Evolutionary conservation across 2,797 vertebrate genomes (phyloP).

Genomic region (Valencia hispanica): DNA sequence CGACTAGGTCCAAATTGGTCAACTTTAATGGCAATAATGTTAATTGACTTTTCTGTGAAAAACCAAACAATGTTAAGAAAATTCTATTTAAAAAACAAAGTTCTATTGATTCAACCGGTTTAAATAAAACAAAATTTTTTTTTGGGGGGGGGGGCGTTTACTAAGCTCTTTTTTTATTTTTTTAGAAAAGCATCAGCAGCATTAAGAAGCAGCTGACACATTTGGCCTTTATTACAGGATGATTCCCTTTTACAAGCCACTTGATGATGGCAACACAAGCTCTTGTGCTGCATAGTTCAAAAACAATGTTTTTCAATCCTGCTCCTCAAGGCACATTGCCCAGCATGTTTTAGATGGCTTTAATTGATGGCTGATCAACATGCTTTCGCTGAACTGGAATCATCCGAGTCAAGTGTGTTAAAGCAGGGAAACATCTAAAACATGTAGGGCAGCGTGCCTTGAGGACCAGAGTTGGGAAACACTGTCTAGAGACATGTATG

Average conservation of each 20-base stretch:
- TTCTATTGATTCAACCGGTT: neutral
- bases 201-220: neutral
- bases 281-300: neutral
- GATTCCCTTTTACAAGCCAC: neutral
- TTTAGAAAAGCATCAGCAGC: neutral
- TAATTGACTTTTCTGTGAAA: neutral
- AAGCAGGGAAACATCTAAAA: too few relatives aligned
- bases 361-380: too few relatives aligned
- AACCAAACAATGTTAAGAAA: neutral
- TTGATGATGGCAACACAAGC: neutral
- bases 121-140: neutral
- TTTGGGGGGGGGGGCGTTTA: neutral
- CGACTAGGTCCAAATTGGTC: neutral
- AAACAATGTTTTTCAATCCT: too few relatives aligned
- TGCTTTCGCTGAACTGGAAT: too few relatives aligned
- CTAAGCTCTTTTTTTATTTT: neutral
- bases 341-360: too few relatives aligned
- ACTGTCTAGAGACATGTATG: neutral
- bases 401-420: too few relatives aligned
- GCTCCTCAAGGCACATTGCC: too few relatives aligned
- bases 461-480: too few relatives aligned
- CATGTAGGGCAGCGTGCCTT: too few relatives aligned
- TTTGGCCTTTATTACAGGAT: neutral
- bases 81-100: neutral
- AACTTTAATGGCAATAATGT: neutral